Evolutionary conservation across 2,888 invertebrate species (phyloP), one percentile per base, ranked within the genome.

Genomic region (Drosophila tanythrix): DNA sequence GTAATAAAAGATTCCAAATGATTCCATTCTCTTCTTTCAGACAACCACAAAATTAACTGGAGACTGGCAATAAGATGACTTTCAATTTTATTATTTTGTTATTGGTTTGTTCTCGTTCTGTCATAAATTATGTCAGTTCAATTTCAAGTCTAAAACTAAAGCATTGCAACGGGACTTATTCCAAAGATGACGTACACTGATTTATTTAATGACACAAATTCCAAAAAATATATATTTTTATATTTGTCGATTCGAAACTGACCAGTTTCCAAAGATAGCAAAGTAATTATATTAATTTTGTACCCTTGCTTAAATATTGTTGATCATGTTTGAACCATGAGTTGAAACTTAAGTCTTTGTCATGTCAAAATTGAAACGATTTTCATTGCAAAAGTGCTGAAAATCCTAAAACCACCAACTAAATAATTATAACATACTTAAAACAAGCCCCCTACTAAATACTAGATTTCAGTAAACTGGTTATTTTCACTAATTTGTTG

Each of bases 41-140:
- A 38, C n/a, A 51, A 36, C 29, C 60, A 72, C 53, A 55, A 53
- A 46, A 43, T 6, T 2, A 46, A 53, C 52, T 62, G 63, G 57
- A 58, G 66, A 67, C 65, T 48, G 57, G 35, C 29, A 60, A 63
- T 60, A 62, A 53, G 61, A 77, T 65, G 79, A 82, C 81, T 78
- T 81, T 79, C 71, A 77, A 50, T 81, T 81, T 76, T 81, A 35
- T 63, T 29, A 21, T 52, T 72, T 67, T 52, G 43, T 43, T 67
- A 55, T 70, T 46, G 65, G 43, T 52, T 58, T 68, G 70, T 67
- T 68, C 66, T 67, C 63, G 64, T 73, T 70, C 72, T 78, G 66
- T 64, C 69, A 81, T 80, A 77, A 86, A 90, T 88, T 78, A 86
- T 86, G 79, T 75, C 88, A 86, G 75, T 64, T 77, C 75, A 57